Base-by-base conservation (phyloP, 2,888 invertebrate genomes). In the Erpobdella octoculata region DNA sequence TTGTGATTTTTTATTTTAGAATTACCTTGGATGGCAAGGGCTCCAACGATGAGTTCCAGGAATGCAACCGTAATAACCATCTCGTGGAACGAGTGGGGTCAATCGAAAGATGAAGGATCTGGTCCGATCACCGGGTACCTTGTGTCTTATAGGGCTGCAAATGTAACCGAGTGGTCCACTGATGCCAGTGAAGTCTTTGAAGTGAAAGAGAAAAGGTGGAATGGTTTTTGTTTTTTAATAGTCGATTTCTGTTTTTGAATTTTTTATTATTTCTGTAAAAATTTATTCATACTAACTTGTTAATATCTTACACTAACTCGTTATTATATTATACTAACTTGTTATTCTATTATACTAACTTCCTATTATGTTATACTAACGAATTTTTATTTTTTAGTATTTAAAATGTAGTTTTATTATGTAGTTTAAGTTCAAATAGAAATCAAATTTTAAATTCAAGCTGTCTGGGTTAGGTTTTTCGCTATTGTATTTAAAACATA, bases 61-160 rank as follows among this genome's bases (percentile, higher is more conserved):
- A 71, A 68, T 31, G 62, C 70, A 9, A 67, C 62, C 4, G 72
- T 73, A 9, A 36, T 76, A 25, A 71, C 72, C 12, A 38, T 76
- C 31, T 31, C 28, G 6, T 76, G 76, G 76, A 36, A 36, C 15
- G 59, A 41, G 35, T 76, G 76, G 76, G 59, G 28, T n/a, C 70
- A 67, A n/a, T 2, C 58, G 9, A 48, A 48, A 25, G 76, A 75
- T 71, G 28, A 35, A 6, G 76, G 76, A 4, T 61, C 72, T 15
- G 76, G 76, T 0, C 75, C 75, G 0, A 72, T 76, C 37, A 65
- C 33, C 4, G 72, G 68, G 18, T 76, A 76, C 71, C 46, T 67
- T 38, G 71, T 76, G 21, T 74, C 71, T 69, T 74, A 73, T 71
- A 74, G 69, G 12, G 35, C 15, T 2, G 28, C 36, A 59, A 38